Base-by-base conservation (phyloP, 2,113 vertebrate genomes). In the Speoplatyrhinus poulsoni region DNA sequence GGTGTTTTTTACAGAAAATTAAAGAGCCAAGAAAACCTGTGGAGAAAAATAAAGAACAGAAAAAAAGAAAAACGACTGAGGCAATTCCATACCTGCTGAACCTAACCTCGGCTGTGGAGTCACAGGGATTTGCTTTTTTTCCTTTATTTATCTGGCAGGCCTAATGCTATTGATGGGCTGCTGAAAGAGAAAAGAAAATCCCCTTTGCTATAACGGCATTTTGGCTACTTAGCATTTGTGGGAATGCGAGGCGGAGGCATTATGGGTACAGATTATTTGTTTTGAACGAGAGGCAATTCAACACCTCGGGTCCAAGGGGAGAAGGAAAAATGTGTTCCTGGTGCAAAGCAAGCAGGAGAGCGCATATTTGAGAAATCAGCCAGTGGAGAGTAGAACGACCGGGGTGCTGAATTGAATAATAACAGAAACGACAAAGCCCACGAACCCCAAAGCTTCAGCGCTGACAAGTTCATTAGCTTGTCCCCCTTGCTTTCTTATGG, bases 381-480 rank as follows among this genome's bases (percentile, higher is more conserved):
- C 9, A 60, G 62, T 87, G 80, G 77, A 86, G 73, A 79, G 58
- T 71, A 74, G 55, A 81, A 64, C 69, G 50, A 84, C 77, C 78
- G 65, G 82, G 63, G 86, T 77, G 84, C 85, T 77, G 81, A 88
- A 89, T 85, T 88, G 89, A 92, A 92, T 87, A 92, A 90, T 82
- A 87, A 83, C 70, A 84, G 68, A 79, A 73, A 79, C 62, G 6
- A 86, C 72, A 75, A 88, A 84, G 75, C 69, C 69, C 74, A 74
- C 59, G 77, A 85, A 87, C 74, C 75, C 82, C 73, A 78, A 80
- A 82, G 75, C 69, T 81, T 76, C 79, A 70, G 57, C 68, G 83
- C 79, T 90, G 90, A 91, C 89, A 91, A 87, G 86, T 89, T 89
- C 83, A 92, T 91, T 90, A 91, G 36, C 86, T 26, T 26, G 26